Evolutionary conservation across 64 coral and sea anemone genomes (phyloP).

Genomic region (Exaiptasia diaphana): DNA sequence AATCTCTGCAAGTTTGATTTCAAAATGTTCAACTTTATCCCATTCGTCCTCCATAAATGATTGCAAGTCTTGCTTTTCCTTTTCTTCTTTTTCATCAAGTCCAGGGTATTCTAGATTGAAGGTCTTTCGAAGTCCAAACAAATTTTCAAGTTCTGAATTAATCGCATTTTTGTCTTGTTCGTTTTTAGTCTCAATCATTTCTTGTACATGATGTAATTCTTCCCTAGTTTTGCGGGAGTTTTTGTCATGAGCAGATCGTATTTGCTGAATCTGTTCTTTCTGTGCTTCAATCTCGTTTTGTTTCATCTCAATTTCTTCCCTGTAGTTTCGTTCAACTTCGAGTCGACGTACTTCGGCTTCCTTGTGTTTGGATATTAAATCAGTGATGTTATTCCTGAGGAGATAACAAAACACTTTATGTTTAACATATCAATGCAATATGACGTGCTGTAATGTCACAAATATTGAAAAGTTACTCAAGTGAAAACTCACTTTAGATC

Average conservation of each 20-base stretch:
- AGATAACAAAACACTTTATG: neutral
- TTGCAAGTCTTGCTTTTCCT: conserved; percentile 46
- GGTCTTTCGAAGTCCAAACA: conserved; percentile 29
- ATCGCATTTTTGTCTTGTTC: conserved; percentile 41
- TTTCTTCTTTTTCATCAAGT: conserved; percentile 2
- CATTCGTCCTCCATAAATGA: conserved; percentile 72
- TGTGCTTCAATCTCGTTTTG: conserved; percentile 85
- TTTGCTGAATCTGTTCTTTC: conserved; percentile 62
- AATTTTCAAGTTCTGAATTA: conserved; percentile 44
- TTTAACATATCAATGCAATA: neutral
- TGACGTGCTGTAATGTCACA: neutral
- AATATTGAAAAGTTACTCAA: neutral
- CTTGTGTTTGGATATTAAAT: conserved; percentile 82
- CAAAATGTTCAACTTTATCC: conserved; percentile 72
- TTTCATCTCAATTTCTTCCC: conserved; percentile 74
- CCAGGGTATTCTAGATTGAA: neutral
- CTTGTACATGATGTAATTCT: conserved; percentile 48
- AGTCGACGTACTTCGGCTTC: conserved; percentile 77
- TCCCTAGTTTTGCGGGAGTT: conserved; percentile 48
- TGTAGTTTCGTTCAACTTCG: conserved; percentile 72
- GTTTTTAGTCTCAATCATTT: conserved; percentile 41
- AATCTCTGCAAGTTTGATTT: conserved; percentile 75
- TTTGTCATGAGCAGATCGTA: conserved; percentile 52
- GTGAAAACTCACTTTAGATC: conserved; percentile 60
- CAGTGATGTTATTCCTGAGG: conserved; percentile 57